Base-by-base conservation (phyloP, 2,113 vertebrate species). In the Hyaena hyaena region DNA sequence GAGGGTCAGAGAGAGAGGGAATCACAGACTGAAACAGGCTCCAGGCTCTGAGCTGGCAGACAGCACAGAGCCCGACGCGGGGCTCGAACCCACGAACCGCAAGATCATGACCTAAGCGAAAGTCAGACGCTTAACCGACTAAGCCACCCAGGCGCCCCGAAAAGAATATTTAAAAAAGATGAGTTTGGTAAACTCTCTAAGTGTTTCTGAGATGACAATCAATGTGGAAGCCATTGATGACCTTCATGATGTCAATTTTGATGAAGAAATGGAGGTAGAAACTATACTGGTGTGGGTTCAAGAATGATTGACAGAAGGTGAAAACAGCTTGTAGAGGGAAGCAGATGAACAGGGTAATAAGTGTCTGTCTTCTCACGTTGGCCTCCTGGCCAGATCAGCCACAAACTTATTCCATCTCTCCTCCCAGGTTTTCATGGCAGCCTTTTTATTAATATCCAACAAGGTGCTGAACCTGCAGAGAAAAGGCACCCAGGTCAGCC, bases 391-490 rank as follows among this genome's bases (percentile, higher is more conserved):
- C 91, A 98, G 86, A 23, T 99, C 98, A 33, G 98, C 97, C 45
- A 99, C 98, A 98, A 99, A 99, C 17, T 97, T 96, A 76, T 99
- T 97, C 99, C 99, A 99, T 97, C 98, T 99, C 93, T 95, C 98
- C 94, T 99, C 98, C 99, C 99, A 99, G 97, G 98, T 74, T 45
- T 92, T 91, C 96, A 95, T 90, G 2, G 98, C 98, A 83, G 98
- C 96, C 39, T 98, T 86, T 98, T 99, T 99, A 88, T 98, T 97
- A 2, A 90, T 9, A 0, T 90, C 96, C 4, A 69, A 93, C 98
- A 99, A 97, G 88, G 99, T 98, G 16, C 99, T 99, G 97, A 99
- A 99, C 98, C 99, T 99, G 98, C 12, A 77, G 86, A 95, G 39
- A 74, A 95, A 66, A 84, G 63, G 93, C 85, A 10, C 21, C 63